phyloP scores from a whole-genome alignment of 2,888 invertebrate species.

The Phengaris alcon region DNA sequence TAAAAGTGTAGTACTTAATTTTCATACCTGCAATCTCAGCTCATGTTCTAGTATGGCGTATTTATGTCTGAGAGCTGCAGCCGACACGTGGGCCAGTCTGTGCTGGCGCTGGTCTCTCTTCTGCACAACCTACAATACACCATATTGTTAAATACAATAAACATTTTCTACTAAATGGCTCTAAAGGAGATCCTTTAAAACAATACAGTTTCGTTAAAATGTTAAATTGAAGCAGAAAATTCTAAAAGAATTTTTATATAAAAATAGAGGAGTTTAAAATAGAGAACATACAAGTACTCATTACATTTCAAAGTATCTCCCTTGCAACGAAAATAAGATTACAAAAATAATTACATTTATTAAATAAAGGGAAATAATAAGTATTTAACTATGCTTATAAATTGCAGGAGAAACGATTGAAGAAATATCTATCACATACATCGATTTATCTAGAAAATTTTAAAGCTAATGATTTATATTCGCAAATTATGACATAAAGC shows the following conservation, averaged over 20 bases:
- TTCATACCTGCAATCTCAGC: constrained; percentile 65
- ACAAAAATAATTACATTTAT: constrained; percentile 23
- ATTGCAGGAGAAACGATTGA: constrained; percentile 24
- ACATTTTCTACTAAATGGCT: not conserved
- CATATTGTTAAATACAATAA: not conserved
- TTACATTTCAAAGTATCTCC: not conserved
- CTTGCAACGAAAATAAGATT: not conserved
- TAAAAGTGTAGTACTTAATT: too few species aligned
- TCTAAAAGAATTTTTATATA: not conserved
- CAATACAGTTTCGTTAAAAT: not conserved
- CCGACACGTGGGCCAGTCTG: constrained; percentile 64
- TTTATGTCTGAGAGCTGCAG: constrained; percentile 70
- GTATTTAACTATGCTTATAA: constrained; percentile 20
- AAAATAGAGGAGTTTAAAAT: too few species aligned
- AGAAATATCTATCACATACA: constrained; percentile 21
- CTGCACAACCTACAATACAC: constrained; percentile 62
- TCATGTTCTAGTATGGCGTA: constrained; percentile 75
- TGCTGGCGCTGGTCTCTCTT: constrained; percentile 65
- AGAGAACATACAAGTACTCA: not conserved
- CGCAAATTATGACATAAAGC: constrained; percentile 15
- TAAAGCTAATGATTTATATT: constrained; percentile 18
- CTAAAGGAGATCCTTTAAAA: not conserved
- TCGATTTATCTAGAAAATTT: constrained; percentile 17
- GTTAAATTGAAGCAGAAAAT: not conserved
- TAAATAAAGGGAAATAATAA: constrained; percentile 7